Evolutionary conservation across 2,113 vertebrate genomes (phyloP).

Genomic region (Kobus ellipsiprymnus): DNA sequence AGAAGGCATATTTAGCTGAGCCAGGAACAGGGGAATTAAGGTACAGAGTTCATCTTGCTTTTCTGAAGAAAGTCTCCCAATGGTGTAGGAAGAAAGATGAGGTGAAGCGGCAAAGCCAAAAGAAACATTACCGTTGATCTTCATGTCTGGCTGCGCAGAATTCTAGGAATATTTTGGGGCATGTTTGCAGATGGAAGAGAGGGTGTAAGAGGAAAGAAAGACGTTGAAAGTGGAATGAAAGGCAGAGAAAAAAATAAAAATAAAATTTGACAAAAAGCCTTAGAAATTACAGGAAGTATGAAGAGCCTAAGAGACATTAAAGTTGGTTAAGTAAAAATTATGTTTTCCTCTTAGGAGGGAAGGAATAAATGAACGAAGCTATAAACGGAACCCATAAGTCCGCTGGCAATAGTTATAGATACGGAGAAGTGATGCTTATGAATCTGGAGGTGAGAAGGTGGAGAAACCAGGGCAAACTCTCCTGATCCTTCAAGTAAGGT

Average conservation of each 20-base stretch:
- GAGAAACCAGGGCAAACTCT: accelerated
- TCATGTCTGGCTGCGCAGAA: background rate
- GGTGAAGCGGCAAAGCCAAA: background rate
- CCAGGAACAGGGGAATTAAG: background rate
- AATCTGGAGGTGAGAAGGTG: background rate
- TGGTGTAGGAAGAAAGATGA: background rate
- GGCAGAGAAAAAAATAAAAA: background rate
- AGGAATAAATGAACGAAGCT: background rate
- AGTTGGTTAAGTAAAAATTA: background rate
- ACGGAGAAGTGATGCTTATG: background rate
- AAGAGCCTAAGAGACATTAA: background rate
- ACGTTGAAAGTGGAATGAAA: background rate
- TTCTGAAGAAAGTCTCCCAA: background rate
- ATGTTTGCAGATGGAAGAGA: background rate
- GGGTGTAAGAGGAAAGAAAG: background rate
- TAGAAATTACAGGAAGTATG: background rate
- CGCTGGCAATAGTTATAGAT: background rate
- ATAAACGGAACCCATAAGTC: background rate
- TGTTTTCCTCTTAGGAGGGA: background rate
- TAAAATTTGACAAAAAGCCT: background rate
- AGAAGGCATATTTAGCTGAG: background rate
- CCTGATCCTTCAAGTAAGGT: background rate
- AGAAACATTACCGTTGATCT: background rate
- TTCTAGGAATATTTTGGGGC: background rate
- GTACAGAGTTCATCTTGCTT: background rate